A percentile compares a stretch with the other conserved stretches of the same genome.
Conservation (phyloP, 2,113 vertebrate species). For the Terrapene triunguis region DNA sequence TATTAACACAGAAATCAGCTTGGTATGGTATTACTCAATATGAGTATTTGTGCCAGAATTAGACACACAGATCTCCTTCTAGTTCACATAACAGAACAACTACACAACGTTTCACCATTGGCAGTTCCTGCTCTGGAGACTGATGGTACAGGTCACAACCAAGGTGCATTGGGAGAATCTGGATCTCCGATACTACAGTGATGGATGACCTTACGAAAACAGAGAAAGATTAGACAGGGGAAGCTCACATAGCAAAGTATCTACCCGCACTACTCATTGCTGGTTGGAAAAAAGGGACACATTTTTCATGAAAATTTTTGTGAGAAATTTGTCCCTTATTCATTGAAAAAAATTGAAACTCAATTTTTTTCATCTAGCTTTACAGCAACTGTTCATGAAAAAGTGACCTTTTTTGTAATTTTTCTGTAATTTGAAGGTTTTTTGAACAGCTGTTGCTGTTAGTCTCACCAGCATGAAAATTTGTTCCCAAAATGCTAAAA, state of each 20-base stretch:
- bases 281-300: accelerated
- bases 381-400: neutral
- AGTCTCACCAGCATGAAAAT: neutral
- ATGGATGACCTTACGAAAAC: neutral
- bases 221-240: neutral
- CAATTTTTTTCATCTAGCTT: neutral
- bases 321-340: neutral
- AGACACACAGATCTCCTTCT: neutral
- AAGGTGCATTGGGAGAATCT: neutral
- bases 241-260: neutral
- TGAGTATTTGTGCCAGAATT: neutral
- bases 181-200: neutral
- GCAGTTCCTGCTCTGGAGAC: neutral
- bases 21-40: neutral
- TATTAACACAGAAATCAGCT: accelerated
- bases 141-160: neutral
- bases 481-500: neutral
- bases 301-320: neutral
- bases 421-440: accelerated
- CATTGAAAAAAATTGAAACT: neutral
- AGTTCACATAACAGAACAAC: neutral
- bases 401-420: neutral
- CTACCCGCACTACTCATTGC: neutral
- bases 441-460: neutral
- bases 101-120: neutral